Conservation (phyloP, 2,888 invertebrate genomes). For the Flexamia atlantica region DNA sequence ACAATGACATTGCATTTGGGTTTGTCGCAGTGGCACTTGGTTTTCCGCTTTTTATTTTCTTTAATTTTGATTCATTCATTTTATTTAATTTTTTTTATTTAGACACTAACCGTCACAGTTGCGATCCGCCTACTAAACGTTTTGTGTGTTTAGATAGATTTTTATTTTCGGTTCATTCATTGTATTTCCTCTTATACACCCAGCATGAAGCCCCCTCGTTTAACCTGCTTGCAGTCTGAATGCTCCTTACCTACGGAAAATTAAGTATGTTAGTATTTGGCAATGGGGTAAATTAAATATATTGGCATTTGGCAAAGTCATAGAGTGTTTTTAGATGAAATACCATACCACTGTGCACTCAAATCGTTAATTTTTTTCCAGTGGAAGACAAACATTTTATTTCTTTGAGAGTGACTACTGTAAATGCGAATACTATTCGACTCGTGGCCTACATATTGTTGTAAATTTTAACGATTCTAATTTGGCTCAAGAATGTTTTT, state of each 20-base stretch:
- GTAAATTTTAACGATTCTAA: too few relatives aligned
- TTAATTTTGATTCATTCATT: constrained; percentile 11
- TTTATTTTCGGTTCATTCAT: not conserved
- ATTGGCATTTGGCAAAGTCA: too few relatives aligned
- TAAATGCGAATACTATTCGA: too few relatives aligned
- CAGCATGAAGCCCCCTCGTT: constrained; percentile 29
- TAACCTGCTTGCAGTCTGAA: constrained; percentile 40
- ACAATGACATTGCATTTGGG: constrained; percentile 50
- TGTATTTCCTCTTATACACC: constrained; percentile 39
- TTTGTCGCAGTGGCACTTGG: constrained; percentile 57
- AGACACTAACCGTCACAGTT: constrained; percentile 14
- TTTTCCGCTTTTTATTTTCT: constrained; percentile 33
- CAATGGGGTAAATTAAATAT: too few relatives aligned
- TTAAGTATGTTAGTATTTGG: too few relatives aligned
- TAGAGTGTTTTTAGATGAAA: too few relatives aligned
- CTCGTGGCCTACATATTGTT: too few relatives aligned
- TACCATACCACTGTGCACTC: too few relatives aligned
- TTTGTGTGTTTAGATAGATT: constrained; percentile 3
- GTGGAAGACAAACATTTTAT: too few relatives aligned
- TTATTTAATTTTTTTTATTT: constrained; percentile 9
- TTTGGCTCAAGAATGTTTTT: too few relatives aligned
- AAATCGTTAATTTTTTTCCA: too few relatives aligned
- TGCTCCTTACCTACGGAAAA: not conserved
- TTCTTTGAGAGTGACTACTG: too few relatives aligned
- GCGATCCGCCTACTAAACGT: constrained; percentile 29